phyloP scores from a whole-genome alignment of 2,113 vertebrate genomes.

The Poeciliopsis occidentalis region DNA sequence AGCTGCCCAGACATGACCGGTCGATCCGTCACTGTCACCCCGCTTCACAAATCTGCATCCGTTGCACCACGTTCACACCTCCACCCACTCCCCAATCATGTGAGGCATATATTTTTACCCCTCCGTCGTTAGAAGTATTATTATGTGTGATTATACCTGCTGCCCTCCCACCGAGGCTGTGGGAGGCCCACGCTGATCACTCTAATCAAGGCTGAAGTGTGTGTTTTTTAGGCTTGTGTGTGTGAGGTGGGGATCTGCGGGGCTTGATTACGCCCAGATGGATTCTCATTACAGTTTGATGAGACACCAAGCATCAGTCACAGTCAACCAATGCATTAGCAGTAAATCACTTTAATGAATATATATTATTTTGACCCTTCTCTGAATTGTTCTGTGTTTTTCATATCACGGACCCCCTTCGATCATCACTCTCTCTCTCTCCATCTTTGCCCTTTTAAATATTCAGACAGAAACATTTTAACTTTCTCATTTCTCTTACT shows the following conservation, averaged over 20 bases:
- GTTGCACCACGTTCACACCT: slow-evolving; percentile 32
- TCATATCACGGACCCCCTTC: slow-evolving; percentile 46
- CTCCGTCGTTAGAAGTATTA: slow-evolving; percentile 74
- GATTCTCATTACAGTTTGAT: slow-evolving; percentile 76
- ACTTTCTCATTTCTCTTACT: slow-evolving; percentile 37
- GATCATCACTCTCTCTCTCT: slow-evolving; percentile 63
- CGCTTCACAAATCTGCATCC: slow-evolving; percentile 58
- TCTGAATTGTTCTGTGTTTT: slow-evolving; percentile 66
- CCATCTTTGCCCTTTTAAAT: slow-evolving; percentile 63
- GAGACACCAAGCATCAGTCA: slow-evolving; percentile 79
- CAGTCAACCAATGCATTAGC: slow-evolving; percentile 72
- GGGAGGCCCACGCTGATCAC: slow-evolving; percentile 71
- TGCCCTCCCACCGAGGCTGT: slow-evolving; percentile 65
- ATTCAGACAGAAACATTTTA: slow-evolving; percentile 64
- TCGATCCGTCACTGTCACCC: slow-evolving; percentile 72
- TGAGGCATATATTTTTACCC: slow-evolving; percentile 75
- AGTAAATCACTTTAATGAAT: slow-evolving; percentile 77
- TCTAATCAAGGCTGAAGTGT: slow-evolving; percentile 73
- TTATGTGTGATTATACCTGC: slow-evolving; percentile 79
- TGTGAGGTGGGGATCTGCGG: slow-evolving; percentile 45
- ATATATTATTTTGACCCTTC: slow-evolving; percentile 80
- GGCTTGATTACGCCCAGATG: slow-evolving; percentile 77
- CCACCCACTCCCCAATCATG: slow-evolving; percentile 51
- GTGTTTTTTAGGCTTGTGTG: slow-evolving; percentile 44
- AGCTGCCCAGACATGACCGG: slow-evolving; percentile 68